Evolutionary conservation across 2,888 invertebrate species (phyloP).

Genomic region (Lepidocyrtoides sp.): DNA sequence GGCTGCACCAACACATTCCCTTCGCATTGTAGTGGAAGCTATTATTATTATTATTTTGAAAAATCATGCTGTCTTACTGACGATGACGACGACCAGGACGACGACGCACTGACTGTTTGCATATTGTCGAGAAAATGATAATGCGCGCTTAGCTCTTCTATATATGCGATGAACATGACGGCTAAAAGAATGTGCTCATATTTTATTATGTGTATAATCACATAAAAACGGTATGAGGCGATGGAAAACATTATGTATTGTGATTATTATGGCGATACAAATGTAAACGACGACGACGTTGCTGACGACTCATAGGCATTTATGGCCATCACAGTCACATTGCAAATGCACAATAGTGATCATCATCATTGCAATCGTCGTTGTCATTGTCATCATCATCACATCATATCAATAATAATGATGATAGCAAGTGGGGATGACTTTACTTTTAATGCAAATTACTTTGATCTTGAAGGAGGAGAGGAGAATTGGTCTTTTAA

Average conservation of each 20-base stretch:
- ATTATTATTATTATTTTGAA: conserved; percentile 12
- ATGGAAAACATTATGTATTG: neutral
- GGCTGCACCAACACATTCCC: conserved; percentile 29
- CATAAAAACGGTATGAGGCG: conserved; percentile 23
- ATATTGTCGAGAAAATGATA: too few species aligned
- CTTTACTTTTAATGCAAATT: too few species aligned
- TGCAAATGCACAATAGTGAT: neutral
- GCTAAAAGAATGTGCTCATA: neutral
- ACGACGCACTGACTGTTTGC: too few species aligned
- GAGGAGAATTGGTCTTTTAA: too few species aligned
- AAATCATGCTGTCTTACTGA: conserved; percentile 50
- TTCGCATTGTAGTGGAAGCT: conserved; percentile 32
- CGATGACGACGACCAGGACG: too few species aligned
- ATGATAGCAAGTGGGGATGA: neutral
- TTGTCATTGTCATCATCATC: neutral
- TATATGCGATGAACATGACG: neutral
- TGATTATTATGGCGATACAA: conserved; percentile 8
- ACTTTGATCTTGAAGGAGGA: too few species aligned
- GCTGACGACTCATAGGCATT: neutral
- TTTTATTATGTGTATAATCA: conserved; percentile 26
- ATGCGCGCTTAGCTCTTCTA: neutral
- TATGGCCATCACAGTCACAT: neutral
- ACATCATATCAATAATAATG: neutral
- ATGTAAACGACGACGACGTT: conserved; percentile 5
- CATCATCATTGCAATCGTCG: neutral